These are phyloP conservation scores for Caenorhabditis afra DNA, from an alignment of 2,888 invertebrate species.

Conservation along the genomic window DNA sequence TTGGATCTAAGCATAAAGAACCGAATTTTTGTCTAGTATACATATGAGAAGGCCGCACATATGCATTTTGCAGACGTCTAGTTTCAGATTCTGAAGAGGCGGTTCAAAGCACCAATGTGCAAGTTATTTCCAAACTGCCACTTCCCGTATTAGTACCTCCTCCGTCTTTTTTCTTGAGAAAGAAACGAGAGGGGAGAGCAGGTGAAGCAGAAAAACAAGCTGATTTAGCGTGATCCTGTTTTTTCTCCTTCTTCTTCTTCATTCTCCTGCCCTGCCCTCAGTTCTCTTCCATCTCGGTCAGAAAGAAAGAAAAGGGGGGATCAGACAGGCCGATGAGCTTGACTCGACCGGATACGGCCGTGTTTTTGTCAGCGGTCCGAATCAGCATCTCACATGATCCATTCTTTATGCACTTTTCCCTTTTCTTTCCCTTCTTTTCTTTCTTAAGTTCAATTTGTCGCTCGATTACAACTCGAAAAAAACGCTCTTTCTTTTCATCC, in stretches of 20 bases:
- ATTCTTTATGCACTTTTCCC: slow-evolving; percentile 19
- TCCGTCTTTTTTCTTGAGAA: slow-evolving; percentile 19
- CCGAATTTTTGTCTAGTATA: neutral
- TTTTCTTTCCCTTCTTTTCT: slow-evolving; percentile 14
- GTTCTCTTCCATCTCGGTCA: neutral
- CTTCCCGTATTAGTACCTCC: slow-evolving; percentile 25
- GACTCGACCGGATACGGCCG: slow-evolving; percentile 32
- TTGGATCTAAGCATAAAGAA: neutral
- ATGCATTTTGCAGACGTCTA: slow-evolving; percentile 32
- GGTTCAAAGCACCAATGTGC: slow-evolving; percentile 21
- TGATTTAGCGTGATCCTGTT: slow-evolving; percentile 32
- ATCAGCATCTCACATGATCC: slow-evolving; percentile 48
- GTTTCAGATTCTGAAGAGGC: slow-evolving; percentile 37
- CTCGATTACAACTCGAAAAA: slow-evolving; percentile 14
- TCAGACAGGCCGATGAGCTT: neutral
- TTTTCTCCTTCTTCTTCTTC: slow-evolving; percentile 8
- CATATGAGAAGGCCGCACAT: too few relatives aligned
- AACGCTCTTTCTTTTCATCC: slow-evolving; percentile 18
- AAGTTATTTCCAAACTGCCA: slow-evolving; percentile 35
- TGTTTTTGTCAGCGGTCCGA: slow-evolving; percentile 36
- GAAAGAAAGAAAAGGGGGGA: neutral
- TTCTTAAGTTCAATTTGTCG: slow-evolving; percentile 22
- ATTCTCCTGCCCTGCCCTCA: neutral
- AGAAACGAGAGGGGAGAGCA: slow-evolving; percentile 1
- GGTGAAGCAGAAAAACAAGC: slow-evolving; percentile 28